Base-by-base conservation (phyloP, 1,140 invertebrate genomes). In the Ceratitis capitata region DNA sequence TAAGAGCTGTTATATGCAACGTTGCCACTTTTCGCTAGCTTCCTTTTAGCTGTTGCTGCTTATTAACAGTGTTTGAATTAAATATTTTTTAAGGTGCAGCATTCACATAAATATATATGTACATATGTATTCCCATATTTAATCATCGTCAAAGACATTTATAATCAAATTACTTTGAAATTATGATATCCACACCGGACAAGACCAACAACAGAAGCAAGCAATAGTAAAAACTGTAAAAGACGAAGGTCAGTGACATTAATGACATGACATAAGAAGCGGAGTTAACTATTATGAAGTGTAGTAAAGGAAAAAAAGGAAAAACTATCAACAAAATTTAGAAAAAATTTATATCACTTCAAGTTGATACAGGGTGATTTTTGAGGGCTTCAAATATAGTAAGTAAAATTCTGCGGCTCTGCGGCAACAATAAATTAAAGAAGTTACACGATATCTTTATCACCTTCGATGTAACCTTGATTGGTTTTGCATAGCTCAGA, bases 91-190 rank as follows among this genome's bases (percentile, higher is more conserved):
- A 19, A 23, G 45, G 45, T 45, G 82, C 82, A 42, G 82, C 26
- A 7, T 26, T 83, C 39, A 83, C 45, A 83, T 83, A 83, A 83
- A 83, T 83, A n/a, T n/a, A n/a, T n/a, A n/a, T n/a, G n/a, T n/a
- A n/a, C n/a, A n/a, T n/a, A n/a, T n/a, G n/a, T n/a, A n/a, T n/a
- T n/a, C n/a, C n/a, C n/a, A n/a, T n/a, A 74, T 74, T 42, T 74
- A 74, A 74, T 74, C 64, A 74, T 74, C 32, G n/a, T 32, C 35
- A 7, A 42, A 35, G 64, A 74, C 19, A 74, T 74, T 74, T 74
- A 42, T 42, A 74, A 74, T n/a, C 35, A 74, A 74, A 74, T 74
- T 74, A 74, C 19, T 83, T 16, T n/a, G 23, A 83, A 83, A 83
- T 51, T 83, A 83, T 83, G 2, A 51, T 83, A 83, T 47, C 42